phyloP scores from a whole-genome alignment of 2,797 vertebrate species.

The Rhinatrema bivittatum region DNA sequence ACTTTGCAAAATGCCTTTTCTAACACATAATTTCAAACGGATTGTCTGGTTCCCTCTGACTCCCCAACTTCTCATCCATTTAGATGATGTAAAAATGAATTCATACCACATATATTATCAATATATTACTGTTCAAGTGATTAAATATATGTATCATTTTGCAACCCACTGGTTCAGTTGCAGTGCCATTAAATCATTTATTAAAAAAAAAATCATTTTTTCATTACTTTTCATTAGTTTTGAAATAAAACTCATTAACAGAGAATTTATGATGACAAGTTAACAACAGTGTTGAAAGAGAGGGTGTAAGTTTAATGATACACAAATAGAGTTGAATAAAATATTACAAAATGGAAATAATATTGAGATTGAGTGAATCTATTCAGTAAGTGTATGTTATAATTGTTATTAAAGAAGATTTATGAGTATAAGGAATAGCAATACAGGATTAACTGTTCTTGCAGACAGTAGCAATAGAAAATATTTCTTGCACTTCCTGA shows the following conservation, averaged over 20 bases:
- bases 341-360: conserved; percentile 48
- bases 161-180: conserved; percentile 29
- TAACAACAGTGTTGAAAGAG: conserved; percentile 19
- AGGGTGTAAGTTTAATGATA: conserved; percentile 34
- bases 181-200: conserved; percentile 36
- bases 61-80: conserved; percentile 35
- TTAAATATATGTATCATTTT: conserved; percentile 43
- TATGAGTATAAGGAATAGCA: conserved; percentile 9
- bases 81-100: conserved; percentile 45
- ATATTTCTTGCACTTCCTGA: too few relatives aligned
- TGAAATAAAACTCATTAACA: conserved; percentile 43
- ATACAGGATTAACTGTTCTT: too few relatives aligned
- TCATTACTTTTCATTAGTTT: conserved; percentile 47
- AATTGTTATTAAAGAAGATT: conserved; percentile 19
- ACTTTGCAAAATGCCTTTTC: conserved; percentile 14
- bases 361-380: conserved; percentile 32
- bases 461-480: too few relatives aligned
- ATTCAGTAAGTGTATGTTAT: conserved; percentile 23
- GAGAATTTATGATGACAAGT: conserved; percentile 45
- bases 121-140: conserved; percentile 40
- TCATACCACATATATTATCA: conserved; percentile 45
- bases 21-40: conserved; percentile 32
- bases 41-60: conserved; percentile 30
- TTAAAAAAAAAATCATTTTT: conserved; percentile 40
- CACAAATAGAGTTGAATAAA: conserved; percentile 48